These are phyloP conservation scores for Fopius arisanus DNA, from an alignment of 1,140 invertebrate species.

Conservation along the genomic window DNA sequence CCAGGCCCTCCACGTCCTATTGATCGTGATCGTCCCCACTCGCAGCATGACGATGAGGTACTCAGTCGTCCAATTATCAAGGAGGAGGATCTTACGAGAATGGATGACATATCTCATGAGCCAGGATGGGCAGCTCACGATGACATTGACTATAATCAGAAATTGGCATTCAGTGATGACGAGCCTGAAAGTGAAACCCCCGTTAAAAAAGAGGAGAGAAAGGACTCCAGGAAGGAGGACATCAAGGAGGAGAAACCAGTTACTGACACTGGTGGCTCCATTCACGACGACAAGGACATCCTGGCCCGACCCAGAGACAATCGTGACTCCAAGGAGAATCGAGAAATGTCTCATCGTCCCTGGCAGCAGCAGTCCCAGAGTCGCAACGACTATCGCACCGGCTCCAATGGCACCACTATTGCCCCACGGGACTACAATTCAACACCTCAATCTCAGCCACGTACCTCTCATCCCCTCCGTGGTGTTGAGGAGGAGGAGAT, in stretches of 20 bases:
- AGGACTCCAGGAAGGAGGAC: slow-evolving; percentile 43
- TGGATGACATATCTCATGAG: slow-evolving; percentile 90
- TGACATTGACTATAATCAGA: slow-evolving; percentile 95
- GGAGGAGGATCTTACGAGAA: slow-evolving; percentile 88
- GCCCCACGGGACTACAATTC: slow-evolving; percentile 39
- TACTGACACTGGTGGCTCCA: slow-evolving; percentile 25
- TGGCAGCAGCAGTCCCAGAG: slow-evolving; percentile 51
- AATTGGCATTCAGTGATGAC: slow-evolving; percentile 92
- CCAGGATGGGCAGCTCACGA: slow-evolving; percentile 91
- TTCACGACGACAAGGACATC: slow-evolving; percentile 49
- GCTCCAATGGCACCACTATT: slow-evolving; percentile 45
- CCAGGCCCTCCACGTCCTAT: no score
- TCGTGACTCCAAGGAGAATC: slow-evolving; percentile 44
- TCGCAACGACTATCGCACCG: slow-evolving; percentile 15
- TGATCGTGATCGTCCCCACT: slow-evolving; percentile 42
- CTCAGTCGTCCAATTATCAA: slow-evolving; percentile 84
- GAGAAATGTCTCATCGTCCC: slow-evolving; percentile 46
- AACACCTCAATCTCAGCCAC: slow-evolving; percentile 31
- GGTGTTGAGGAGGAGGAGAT: slow-evolving; percentile 76
- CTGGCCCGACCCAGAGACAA: slow-evolving; percentile 32
- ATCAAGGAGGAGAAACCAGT: slow-evolving; percentile 39
- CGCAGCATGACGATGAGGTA: slow-evolving; percentile 58
- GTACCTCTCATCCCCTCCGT: slow-evolving; percentile 40
- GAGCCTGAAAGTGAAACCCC: slow-evolving; percentile 67
- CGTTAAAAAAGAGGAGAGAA: no score